Conservation (phyloP, 2,113 vertebrate species). For the Dinomys branickii region DNA sequence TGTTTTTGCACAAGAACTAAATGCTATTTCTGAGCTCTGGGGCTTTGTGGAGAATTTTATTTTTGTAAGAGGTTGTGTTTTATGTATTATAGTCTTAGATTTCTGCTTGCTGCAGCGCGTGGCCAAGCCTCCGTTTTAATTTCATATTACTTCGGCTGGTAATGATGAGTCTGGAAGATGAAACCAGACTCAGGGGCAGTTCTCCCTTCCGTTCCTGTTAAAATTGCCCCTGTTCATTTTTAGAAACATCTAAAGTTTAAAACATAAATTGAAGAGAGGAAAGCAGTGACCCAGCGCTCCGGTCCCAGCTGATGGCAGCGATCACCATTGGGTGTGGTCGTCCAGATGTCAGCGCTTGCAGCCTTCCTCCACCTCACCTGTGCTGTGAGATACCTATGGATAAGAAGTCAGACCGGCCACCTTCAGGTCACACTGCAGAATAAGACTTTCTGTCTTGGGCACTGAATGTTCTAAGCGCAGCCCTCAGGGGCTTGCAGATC, state of each 20-base stretch:
- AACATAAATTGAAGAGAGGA: background rate
- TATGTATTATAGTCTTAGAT: conserved; percentile 83
- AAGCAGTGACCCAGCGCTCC: background rate
- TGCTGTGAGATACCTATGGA: background rate
- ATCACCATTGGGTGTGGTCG: background rate
- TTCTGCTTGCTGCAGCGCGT: conserved; percentile 73
- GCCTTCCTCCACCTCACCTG: conserved; percentile 24
- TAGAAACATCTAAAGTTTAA: conserved; percentile 47
- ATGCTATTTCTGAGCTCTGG: conserved; percentile 84
- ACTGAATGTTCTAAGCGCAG: background rate
- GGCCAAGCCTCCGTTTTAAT: conserved; percentile 81
- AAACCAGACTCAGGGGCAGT: conserved; percentile 50
- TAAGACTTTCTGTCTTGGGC: background rate
- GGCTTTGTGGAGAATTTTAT: conserved; percentile 84
- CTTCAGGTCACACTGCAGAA: background rate
- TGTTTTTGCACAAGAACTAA: conserved; percentile 80
- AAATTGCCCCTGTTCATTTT: conserved; percentile 4
- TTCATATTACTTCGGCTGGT: conserved; percentile 79
- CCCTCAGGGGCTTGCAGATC: conserved; percentile 61
- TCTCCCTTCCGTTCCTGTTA: conserved; percentile 17
- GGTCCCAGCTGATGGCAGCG: background rate
- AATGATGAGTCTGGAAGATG: conserved; percentile 79
- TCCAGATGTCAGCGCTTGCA: conserved; percentile 55
- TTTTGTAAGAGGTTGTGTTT: conserved; percentile 83
- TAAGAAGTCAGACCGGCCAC: background rate